phyloP scores from a whole-genome alignment of 2,888 invertebrate genomes.

The Pyrocoelia pectoralis region DNA sequence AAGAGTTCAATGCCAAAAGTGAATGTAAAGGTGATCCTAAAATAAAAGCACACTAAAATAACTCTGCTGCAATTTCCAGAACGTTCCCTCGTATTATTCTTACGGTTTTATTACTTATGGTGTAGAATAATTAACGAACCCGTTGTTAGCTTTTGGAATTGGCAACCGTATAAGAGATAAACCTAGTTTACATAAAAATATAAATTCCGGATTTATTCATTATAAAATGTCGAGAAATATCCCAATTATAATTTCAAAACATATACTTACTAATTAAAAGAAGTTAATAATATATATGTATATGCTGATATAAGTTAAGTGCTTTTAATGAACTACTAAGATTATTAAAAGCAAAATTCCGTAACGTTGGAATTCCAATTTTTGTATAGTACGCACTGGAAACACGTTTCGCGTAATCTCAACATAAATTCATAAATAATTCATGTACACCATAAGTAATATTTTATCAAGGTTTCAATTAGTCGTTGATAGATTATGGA shows the following conservation, averaged over 20 bases:
- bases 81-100: too few species aligned
- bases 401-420: slow-evolving; percentile 27
- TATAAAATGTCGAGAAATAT: background rate
- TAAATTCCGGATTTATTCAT: too few species aligned
- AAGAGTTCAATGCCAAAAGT: too few species aligned
- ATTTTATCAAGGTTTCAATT: slow-evolving; percentile 40
- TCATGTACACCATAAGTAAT: slow-evolving; percentile 32
- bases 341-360: slow-evolving; percentile 27
- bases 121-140: too few species aligned
- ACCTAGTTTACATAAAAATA: too few species aligned
- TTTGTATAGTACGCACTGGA: slow-evolving; percentile 16
- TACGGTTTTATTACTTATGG: too few species aligned
- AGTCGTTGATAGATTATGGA: slow-evolving; percentile 31
- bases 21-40: too few species aligned
- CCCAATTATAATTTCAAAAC: slow-evolving; percentile 4
- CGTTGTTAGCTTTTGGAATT: too few species aligned
- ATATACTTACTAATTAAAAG: background rate
- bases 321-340: slow-evolving; percentile 13
- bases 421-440: slow-evolving; percentile 30
- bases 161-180: too few species aligned
- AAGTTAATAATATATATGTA: background rate
- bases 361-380: slow-evolving; percentile 25
- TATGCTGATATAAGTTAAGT: slow-evolving; percentile 15
- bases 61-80: too few species aligned
- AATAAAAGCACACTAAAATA: too few species aligned